These are phyloP conservation scores for Griposia aprilina DNA, from an alignment of 2,888 invertebrate species.

Conservation along the genomic window DNA sequence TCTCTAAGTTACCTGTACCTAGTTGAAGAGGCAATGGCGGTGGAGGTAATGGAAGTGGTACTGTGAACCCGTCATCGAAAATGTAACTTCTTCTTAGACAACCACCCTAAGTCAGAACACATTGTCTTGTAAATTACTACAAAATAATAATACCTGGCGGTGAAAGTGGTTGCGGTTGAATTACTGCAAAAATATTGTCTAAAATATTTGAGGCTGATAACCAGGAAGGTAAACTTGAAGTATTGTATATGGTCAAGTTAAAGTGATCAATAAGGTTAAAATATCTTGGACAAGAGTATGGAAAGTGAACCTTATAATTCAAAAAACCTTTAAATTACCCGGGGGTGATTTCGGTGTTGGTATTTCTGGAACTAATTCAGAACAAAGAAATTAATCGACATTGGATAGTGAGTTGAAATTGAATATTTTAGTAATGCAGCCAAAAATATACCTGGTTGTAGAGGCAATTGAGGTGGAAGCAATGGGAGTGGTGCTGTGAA, in stretches of 20 bases:
- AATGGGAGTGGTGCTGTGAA: not conserved
- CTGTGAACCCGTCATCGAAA: not conserved
- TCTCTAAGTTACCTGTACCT: not conserved
- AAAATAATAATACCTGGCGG: not conserved
- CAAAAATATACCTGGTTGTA: slow-evolving; percentile 6
- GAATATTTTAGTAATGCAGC: not conserved
- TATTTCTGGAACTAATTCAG: not conserved
- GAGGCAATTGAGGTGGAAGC: not conserved
- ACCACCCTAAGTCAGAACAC: not conserved
- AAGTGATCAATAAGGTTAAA: not conserved
- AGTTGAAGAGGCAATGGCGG: not conserved
- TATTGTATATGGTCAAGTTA: not conserved
- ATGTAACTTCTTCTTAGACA: too few species aligned
- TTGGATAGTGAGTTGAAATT: not conserved
- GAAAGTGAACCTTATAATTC: not conserved
- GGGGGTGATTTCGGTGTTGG: not conserved
- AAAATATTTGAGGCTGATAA: not conserved
- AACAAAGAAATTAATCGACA: not conserved
- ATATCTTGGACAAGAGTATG: not conserved
- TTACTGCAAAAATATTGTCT: not conserved
- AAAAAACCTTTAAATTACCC: not conserved
- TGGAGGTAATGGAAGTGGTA: not conserved
- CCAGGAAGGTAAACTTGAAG: not conserved
- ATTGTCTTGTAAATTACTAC: not conserved
- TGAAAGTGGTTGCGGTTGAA: not conserved